phyloP scores from a whole-genome alignment of 1,140 invertebrate genomes.

The Drosophila virilis region DNA sequence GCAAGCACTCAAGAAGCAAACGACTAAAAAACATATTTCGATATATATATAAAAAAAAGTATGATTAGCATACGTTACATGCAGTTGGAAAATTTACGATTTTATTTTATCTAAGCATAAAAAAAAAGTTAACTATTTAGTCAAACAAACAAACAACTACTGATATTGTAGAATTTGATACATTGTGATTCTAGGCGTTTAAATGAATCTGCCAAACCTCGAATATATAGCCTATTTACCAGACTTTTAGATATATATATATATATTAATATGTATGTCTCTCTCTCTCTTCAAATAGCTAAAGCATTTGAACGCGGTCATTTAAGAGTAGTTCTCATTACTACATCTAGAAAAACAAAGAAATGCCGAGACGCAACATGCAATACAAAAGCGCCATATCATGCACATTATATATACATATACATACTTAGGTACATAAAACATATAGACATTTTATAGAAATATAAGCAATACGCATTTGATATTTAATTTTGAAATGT shows the following conservation, averaged over 20 bases:
- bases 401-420: slow-evolving; percentile 41
- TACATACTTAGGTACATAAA: slow-evolving; percentile 5
- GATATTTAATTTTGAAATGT: slow-evolving; percentile 50
- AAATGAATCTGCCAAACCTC: slow-evolving; percentile 45
- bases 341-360: slow-evolving; percentile 1
- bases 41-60: background rate
- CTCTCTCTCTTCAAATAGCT: slow-evolving; percentile 8
- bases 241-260: slow-evolving; percentile 19
- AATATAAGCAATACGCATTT: slow-evolving; percentile 71
- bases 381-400: slow-evolving; percentile 69
- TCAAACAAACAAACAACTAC: background rate
- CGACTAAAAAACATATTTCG: slow-evolving; percentile 36
- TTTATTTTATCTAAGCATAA: slow-evolving; percentile 21
- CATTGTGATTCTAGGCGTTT: slow-evolving; percentile 32
- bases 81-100: slow-evolving; percentile 8
- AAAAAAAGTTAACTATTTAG: slow-evolving; percentile 22
- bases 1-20: slow-evolving; percentile 35
- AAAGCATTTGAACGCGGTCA: background rate
- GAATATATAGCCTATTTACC: slow-evolving; percentile 49
- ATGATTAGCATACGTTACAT: background rate
- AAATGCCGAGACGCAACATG: slow-evolving; percentile 4
- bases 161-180: slow-evolving; percentile 62
- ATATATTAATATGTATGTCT: slow-evolving; percentile 2
- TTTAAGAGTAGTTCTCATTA: slow-evolving; percentile 5
- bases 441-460: slow-evolving; percentile 24